These are phyloP conservation scores for Ephialtes manifestator DNA, from an alignment of 2,888 invertebrate species.

Conservation along the genomic window DNA sequence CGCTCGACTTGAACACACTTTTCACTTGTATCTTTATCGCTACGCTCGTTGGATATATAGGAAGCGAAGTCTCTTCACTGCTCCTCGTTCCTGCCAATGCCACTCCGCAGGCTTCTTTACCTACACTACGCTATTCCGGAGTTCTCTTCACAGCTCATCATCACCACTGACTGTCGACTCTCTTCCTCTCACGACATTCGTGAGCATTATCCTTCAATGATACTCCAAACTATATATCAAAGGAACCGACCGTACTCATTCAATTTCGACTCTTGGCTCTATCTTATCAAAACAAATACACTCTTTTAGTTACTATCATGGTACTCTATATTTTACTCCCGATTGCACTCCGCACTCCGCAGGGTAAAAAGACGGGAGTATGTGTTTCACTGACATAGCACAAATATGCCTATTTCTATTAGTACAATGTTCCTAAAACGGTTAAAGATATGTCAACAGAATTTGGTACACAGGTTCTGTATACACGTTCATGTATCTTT, in stretches of 20 bases:
- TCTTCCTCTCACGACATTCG: background rate
- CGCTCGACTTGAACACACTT: slow-evolving; percentile 48
- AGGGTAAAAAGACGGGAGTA: too few species aligned
- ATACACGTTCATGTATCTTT: too few species aligned
- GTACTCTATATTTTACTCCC: too few species aligned
- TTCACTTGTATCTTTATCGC: slow-evolving; percentile 52
- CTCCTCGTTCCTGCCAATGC: background rate
- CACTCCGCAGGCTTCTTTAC: slow-evolving; percentile 8
- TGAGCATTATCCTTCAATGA: background rate
- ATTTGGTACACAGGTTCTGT: too few species aligned
- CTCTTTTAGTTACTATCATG: background rate
- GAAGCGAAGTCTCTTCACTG: slow-evolving; percentile 26
- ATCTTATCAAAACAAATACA: background rate
- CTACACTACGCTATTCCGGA: slow-evolving; percentile 14
- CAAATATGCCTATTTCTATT: too few species aligned
- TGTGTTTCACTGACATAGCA: too few species aligned
- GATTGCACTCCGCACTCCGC: too few species aligned
- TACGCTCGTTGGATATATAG: slow-evolving; percentile 21
- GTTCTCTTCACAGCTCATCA: slow-evolving; percentile 28
- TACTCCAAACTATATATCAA: background rate
- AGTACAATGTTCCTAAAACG: too few species aligned
- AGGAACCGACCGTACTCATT: background rate
- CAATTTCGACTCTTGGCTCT: background rate
- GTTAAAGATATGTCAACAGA: too few species aligned
- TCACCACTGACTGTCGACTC: background rate